Evolutionary conservation across 2,113 vertebrate species (phyloP).

Genomic region (Elachura formosa): DNA sequence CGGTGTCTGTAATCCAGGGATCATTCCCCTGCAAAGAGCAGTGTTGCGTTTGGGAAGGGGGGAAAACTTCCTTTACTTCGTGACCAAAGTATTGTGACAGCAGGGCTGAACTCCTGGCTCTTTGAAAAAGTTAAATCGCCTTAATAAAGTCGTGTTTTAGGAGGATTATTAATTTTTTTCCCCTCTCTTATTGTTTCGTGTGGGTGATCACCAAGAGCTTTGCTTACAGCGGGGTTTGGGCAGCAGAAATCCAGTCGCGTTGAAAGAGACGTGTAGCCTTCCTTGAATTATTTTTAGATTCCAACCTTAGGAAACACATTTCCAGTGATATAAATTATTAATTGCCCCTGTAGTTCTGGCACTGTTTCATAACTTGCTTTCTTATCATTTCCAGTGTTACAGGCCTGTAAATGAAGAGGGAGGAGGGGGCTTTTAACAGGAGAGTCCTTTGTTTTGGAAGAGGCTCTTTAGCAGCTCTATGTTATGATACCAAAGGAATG

Average conservation of each 20-base stretch:
- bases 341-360: conserved; percentile 44
- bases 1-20: not conserved
- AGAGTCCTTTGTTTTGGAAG: conserved; percentile 7
- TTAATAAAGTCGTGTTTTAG: not conserved
- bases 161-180: not conserved
- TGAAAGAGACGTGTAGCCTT: not conserved
- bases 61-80: not conserved
- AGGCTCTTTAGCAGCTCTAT: not conserved
- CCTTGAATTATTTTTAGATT: conserved; percentile 66
- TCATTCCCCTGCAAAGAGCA: not conserved
- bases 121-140: not conserved
- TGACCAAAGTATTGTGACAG: not conserved
- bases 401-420: not conserved
- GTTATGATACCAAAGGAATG: not conserved
- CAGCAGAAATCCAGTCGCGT: not conserved
- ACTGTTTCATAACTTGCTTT: conserved; percentile 22
- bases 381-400: not conserved
- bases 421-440: not conserved
- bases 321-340: conserved; percentile 62
- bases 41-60: not conserved
- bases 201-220: not conserved
- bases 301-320: conserved; percentile 59
- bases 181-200: not conserved
- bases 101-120: not conserved
- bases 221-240: not conserved